Evolutionary conservation across 2,888 invertebrate species (phyloP).

Genomic region (Spatulosminthurus flaviceps): DNA sequence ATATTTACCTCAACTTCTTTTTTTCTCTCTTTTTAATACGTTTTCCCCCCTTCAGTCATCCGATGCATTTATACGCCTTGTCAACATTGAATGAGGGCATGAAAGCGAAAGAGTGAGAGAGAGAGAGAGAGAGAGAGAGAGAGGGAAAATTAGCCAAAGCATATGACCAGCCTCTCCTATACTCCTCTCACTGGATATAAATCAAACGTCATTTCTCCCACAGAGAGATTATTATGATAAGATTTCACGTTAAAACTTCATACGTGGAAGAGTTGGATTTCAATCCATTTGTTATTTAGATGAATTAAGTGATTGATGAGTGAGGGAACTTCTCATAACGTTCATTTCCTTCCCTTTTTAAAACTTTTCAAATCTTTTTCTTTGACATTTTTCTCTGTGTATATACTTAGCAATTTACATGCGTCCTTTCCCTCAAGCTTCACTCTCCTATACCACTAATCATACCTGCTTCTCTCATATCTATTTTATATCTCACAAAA

Average conservation of each 20-base stretch:
- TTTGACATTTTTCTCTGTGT: no score
- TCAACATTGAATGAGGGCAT: slow-evolving; percentile 14
- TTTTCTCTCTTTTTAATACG: background rate
- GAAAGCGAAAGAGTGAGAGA: background rate
- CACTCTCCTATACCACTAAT: no score
- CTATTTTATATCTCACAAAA: no score
- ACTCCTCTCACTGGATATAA: slow-evolving; percentile 1
- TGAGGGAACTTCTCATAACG: slow-evolving; percentile 1
- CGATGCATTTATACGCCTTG: background rate
- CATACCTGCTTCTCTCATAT: no score
- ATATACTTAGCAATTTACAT: no score
- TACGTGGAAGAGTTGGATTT: background rate
- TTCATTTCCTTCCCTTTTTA: slow-evolving; percentile 10
- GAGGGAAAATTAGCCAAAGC: slow-evolving; percentile 20
- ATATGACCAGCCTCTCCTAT: background rate
- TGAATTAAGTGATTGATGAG: slow-evolving; percentile 35
- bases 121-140: background rate
- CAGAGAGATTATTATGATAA: background rate
- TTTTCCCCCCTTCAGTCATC: background rate
- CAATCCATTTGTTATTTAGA: slow-evolving; percentile 37
- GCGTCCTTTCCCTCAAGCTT: no score
- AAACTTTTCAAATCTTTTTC: background rate
- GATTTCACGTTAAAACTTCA: background rate
- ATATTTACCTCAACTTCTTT: background rate
- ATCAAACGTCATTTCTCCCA: background rate